Conservation (phyloP, 2,797 vertebrate genomes). For the Poecilia gillii region DNA sequence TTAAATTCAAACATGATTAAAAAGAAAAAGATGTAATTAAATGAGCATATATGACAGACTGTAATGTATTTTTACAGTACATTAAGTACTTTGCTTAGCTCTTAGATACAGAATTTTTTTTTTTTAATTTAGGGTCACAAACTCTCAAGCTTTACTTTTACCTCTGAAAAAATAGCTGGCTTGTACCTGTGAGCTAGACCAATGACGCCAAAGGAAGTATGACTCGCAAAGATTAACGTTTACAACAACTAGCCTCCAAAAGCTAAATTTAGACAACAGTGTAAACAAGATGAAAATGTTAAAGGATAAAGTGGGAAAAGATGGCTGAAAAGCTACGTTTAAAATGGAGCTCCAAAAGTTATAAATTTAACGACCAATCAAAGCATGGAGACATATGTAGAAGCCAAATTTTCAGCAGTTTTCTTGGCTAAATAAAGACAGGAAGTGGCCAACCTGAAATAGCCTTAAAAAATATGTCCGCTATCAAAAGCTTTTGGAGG, state of each 20-base stretch:
- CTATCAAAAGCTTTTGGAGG: background rate
- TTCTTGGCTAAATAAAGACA: background rate
- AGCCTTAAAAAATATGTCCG: background rate
- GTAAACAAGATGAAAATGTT: background rate
- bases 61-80: background rate
- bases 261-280: background rate
- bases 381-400: background rate
- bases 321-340: background rate
- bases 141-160: background rate
- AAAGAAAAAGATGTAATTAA: background rate
- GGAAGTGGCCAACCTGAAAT: background rate
- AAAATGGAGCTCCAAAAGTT: background rate
- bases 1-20: background rate
- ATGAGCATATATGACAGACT: background rate
- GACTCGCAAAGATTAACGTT: background rate
- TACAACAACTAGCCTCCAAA: background rate
- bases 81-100: background rate
- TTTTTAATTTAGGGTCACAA: background rate
- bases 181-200: background rate
- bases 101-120: background rate
- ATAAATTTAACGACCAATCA: background rate
- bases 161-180: background rate
- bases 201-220: background rate
- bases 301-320: background rate
- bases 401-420: background rate